Conservation (phyloP, 2,113 vertebrate species). For the Menura novaehollandiae region DNA sequence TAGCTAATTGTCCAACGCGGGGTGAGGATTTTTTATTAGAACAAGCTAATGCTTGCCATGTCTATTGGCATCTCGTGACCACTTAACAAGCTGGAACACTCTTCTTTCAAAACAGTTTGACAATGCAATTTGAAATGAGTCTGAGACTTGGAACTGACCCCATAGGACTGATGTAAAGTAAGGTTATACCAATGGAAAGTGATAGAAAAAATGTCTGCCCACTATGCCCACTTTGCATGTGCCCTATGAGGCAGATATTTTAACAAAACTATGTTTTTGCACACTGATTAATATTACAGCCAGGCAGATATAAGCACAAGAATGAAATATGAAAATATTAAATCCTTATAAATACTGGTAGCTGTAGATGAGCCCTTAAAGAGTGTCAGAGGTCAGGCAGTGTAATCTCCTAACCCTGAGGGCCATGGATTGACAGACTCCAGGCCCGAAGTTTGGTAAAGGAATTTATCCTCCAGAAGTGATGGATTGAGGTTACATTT, state of each 20-base stretch:
- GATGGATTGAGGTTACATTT: conserved; percentile 4
- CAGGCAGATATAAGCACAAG: background rate
- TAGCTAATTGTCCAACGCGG: background rate
- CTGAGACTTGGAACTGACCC: background rate
- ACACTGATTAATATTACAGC: background rate
- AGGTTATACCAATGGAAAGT: background rate
- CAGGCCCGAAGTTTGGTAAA: background rate
- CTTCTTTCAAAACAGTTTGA: background rate
- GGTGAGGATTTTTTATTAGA: background rate
- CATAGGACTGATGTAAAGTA: background rate
- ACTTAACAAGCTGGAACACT: background rate
- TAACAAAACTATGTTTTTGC: background rate
- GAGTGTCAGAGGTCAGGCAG: background rate
- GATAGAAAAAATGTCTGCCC: background rate
- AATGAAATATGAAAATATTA: background rate
- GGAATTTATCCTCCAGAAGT: background rate
- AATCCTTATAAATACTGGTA: background rate
- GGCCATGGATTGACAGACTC: background rate
- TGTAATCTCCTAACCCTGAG: background rate
- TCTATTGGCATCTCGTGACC: background rate
- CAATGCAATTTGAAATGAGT: background rate
- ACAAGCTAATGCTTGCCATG: background rate
- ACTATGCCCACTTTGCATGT: no score
- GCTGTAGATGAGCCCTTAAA: background rate
- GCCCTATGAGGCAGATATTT: background rate